Conservation (phyloP, 2,797 vertebrate species). For the Luscinia luscinia region DNA sequence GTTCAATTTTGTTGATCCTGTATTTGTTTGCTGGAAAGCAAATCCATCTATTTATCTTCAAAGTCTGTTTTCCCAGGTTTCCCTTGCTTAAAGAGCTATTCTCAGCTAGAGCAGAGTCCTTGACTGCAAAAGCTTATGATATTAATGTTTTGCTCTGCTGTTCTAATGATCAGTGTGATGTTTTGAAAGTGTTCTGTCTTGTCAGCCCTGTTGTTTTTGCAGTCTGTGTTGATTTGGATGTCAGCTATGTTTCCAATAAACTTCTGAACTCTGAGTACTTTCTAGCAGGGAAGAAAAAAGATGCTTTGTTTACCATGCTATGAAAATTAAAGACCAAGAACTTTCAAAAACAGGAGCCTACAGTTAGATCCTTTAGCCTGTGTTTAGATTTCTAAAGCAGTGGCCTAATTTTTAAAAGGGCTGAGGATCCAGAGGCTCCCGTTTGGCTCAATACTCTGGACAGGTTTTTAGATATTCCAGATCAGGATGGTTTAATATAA, state of each 20-base stretch:
- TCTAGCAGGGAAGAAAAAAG: conserved; percentile 41
- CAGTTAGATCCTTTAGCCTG: not conserved
- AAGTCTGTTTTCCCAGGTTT: conserved; percentile 51
- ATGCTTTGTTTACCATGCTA: conserved; percentile 39
- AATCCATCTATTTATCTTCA: conserved; percentile 69
- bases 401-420: not conserved
- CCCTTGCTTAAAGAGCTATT: conserved; percentile 14
- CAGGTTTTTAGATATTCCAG: not conserved
- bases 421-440: not conserved
- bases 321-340: conserved; percentile 52
- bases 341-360: conserved; percentile 40
- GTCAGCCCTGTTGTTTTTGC: conserved; percentile 67
- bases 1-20: conserved; percentile 67
- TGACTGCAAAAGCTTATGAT: conserved; percentile 53
- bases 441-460: not conserved
- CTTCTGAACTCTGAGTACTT: conserved; percentile 61
- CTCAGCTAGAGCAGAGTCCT: conserved; percentile 36
- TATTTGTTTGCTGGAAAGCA: conserved; percentile 67
- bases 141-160: conserved; percentile 65
- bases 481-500: not conserved
- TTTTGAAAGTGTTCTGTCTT: conserved; percentile 69
- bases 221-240: conserved; percentile 70
- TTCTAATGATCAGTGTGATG: conserved; percentile 69
- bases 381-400: conserved; percentile 20
- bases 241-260: conserved; percentile 64